Evolutionary conservation across 2,797 vertebrate genomes (phyloP), one percentile per base, ranked within the genome.

Genomic region (Atherinosoma microstoma): DNA sequence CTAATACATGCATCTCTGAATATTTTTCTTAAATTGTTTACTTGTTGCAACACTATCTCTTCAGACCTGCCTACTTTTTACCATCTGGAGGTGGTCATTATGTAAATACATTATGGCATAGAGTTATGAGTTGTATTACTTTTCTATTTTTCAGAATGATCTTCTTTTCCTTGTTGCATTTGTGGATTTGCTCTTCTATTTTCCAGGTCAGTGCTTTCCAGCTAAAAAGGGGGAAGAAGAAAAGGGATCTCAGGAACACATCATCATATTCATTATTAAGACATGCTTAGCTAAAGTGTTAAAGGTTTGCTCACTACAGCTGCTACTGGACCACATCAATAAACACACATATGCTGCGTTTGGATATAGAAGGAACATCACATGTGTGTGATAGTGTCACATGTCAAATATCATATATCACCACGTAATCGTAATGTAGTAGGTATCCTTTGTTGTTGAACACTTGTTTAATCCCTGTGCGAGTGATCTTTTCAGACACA

Each of bases 1-100:
- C 73, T 91, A 92, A 85, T 79, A 90, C 94, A 96, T 96, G 95
- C 95, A 94, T 90, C 83, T 91, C 74, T 89, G 90, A 84, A 84
- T 78, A 27, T 27, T 56, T 85, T 70, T 78, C 6, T 83, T 78
- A 49, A 53, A 65, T 72, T 67, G 71, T 89, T 80, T 86, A 85
- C 70, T 88, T 89, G 77, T 77, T 90, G 75, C 74, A 72, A 45
- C 72, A 75, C 66, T 42, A 76, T 35, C 63, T 84, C 11, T 77
- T 73, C 69, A 16, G 15, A 79, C 20, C 76, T 63, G 58, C 53
- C 27, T 76, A 20, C 65, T 73, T 71, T 78, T 84, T 83, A 58
- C 68, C 75, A 79, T 73, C 62, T 62, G 63, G 79, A 59, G 58
- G 69, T 75, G 45, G 56, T 77, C 67, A 65, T 84, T 64, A 70